Conservation (phyloP, 2,797 vertebrate genomes). For the Pseudochirops cupreus region DNA sequence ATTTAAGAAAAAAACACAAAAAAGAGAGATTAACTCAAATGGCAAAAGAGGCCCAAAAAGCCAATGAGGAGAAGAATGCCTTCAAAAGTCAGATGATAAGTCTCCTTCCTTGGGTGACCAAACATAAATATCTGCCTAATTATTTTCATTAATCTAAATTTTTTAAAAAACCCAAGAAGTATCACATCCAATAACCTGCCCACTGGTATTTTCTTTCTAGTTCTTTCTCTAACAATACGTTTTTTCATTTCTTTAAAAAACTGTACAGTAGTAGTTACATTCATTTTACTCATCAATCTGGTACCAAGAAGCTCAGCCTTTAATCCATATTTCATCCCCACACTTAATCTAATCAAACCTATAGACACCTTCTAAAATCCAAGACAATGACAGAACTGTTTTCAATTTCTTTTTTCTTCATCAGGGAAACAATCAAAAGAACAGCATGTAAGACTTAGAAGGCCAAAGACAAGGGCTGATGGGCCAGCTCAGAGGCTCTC, state of each 20-base stretch:
- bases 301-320: not conserved
- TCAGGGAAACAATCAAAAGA: not conserved
- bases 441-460: not conserved
- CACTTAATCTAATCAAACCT: not conserved
- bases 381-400: not conserved
- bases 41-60: too few species aligned
- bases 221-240: conserved; percentile 33
- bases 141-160: conserved; percentile 53
- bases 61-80: too few species aligned
- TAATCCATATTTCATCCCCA: not conserved
- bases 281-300: not conserved
- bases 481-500: not conserved
- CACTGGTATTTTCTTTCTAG: conserved; percentile 23
- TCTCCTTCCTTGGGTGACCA: conserved; percentile 24
- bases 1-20: too few species aligned
- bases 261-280: not conserved
- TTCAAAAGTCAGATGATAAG: too few species aligned
- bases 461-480: not conserved
- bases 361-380: not conserved
- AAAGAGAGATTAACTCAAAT: too few species aligned
- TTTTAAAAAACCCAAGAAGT: not conserved
- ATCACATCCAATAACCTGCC: conserved; percentile 51
- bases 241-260: conserved; percentile 48
- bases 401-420: not conserved
- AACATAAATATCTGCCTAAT: not conserved